Evolutionary conservation across 1,140 invertebrate genomes (phyloP).

Genomic region (Drosophila funebris): DNA sequence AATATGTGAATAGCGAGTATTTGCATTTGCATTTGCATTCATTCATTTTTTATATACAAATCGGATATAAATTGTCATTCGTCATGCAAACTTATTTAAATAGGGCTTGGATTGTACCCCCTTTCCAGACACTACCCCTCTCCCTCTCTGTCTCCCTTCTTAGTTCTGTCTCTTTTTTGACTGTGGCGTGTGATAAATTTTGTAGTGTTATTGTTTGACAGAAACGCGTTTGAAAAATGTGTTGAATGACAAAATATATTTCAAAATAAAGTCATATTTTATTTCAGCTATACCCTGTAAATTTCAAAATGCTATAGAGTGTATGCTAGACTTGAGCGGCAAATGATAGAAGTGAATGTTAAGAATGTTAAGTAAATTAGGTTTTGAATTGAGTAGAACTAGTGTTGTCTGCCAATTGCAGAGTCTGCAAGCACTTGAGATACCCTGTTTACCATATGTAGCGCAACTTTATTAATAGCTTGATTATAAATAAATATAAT

Average conservation of each 20-base stretch:
- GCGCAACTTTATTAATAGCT: too few species aligned
- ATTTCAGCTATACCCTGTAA: not conserved
- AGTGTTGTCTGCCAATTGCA: too few species aligned
- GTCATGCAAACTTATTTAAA: slow-evolving; percentile 50
- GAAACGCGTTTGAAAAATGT: slow-evolving; percentile 44
- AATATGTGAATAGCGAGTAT: not conserved
- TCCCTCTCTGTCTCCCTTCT: not conserved
- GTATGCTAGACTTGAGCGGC: too few species aligned
- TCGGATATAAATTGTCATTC: slow-evolving; percentile 74
- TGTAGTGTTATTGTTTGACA: slow-evolving; percentile 47
- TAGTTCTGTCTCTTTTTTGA: slow-evolving; percentile 4
- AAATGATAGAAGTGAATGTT: too few species aligned
- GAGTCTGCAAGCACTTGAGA: too few species aligned
- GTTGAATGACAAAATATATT: slow-evolving; percentile 39
- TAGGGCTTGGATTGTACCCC: not conserved
- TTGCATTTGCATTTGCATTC: slow-evolving; percentile 3
- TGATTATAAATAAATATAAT: too few species aligned
- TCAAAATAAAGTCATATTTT: slow-evolving; percentile 19
- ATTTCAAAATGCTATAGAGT: not conserved
- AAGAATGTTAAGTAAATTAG: too few species aligned
- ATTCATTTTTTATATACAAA: slow-evolving; percentile 42
- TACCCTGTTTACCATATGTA: too few species aligned
- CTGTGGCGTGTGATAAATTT: slow-evolving; percentile 44
- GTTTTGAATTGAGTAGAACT: too few species aligned
- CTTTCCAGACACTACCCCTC: not conserved